phyloP scores from a whole-genome alignment of 2,797 vertebrate species.

The Brotula barbata region DNA sequence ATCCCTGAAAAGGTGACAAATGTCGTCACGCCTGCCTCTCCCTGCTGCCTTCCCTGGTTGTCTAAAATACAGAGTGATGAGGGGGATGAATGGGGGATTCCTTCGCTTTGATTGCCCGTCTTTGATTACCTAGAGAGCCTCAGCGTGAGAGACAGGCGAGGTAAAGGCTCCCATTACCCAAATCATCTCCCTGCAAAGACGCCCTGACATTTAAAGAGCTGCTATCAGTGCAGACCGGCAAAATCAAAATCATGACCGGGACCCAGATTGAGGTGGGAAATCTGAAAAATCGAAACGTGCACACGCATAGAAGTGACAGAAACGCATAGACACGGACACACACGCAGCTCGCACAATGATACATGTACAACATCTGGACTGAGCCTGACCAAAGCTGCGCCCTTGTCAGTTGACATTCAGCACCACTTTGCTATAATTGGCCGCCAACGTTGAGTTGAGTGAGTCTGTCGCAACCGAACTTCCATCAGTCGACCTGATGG shows the following conservation, averaged over 20 bases:
- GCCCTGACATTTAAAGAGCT: slow-evolving; percentile 33
- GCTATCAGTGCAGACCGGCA: slow-evolving; percentile 34
- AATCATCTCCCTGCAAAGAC: slow-evolving; percentile 60
- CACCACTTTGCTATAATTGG: too few species aligned
- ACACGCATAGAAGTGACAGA: slow-evolving; percentile 39
- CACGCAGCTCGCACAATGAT: too few species aligned
- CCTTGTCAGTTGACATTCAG: too few species aligned
- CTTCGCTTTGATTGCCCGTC: slow-evolving; percentile 71
- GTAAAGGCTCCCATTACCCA: slow-evolving; percentile 65
- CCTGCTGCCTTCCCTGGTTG: slow-evolving; percentile 56
- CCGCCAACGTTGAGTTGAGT: too few species aligned
- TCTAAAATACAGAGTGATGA: slow-evolving; percentile 59
- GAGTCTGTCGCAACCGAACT: too few species aligned
- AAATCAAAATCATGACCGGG: slow-evolving; percentile 32
- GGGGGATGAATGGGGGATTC: slow-evolving; percentile 50
- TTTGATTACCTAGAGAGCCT: too few species aligned
- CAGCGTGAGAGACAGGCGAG: slow-evolving; percentile 55
- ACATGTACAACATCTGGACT: too few species aligned
- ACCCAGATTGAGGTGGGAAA: too few species aligned
- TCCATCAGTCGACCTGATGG: too few species aligned
- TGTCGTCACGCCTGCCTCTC: slow-evolving; percentile 58
- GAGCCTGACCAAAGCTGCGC: too few species aligned
- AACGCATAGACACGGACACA: too few species aligned
- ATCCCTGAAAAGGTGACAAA: slow-evolving; percentile 33
- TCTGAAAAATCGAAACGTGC: too few species aligned